Evolutionary conservation across 2,113 vertebrate species (phyloP).

Genomic region (Hipposideros armiger): DNA sequence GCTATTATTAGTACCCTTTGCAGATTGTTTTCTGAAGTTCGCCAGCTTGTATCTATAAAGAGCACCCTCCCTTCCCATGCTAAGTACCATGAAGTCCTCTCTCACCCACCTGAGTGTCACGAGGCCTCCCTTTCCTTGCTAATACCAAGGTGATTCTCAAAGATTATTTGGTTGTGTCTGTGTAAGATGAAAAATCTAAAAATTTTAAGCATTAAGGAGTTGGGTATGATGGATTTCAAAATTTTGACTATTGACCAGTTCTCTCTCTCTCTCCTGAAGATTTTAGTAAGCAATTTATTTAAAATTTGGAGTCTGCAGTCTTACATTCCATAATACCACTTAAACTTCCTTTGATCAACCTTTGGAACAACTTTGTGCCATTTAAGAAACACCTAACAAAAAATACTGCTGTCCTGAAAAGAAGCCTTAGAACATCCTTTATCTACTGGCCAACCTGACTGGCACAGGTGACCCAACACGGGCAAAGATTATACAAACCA

Average conservation of each 20-base stretch:
- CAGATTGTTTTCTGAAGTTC: background rate
- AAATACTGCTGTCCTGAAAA: background rate
- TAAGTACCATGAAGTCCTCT: background rate
- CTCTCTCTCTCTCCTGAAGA: background rate
- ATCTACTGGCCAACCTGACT: background rate
- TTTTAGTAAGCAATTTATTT: background rate
- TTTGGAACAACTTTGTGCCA: background rate
- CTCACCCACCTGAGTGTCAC: background rate
- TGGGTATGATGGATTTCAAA: background rate
- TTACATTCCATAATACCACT: background rate
- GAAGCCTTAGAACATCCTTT: background rate
- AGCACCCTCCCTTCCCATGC: too few relatives aligned
- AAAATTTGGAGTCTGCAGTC: background rate
- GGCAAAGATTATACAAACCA: background rate
- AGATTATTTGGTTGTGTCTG: background rate
- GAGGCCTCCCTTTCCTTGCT: background rate
- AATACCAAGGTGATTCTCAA: background rate
- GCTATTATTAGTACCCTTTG: background rate
- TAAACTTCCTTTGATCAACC: background rate
- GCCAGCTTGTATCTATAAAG: rapidly evolving
- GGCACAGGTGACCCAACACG: background rate
- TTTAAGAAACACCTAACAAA: background rate
- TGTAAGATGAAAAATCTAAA: background rate
- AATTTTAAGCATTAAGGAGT: background rate
- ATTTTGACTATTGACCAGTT: background rate